These are phyloP conservation scores for Oryzias sinensis DNA, from an alignment of 2,797 vertebrate species.

Conservation along the genomic window DNA sequence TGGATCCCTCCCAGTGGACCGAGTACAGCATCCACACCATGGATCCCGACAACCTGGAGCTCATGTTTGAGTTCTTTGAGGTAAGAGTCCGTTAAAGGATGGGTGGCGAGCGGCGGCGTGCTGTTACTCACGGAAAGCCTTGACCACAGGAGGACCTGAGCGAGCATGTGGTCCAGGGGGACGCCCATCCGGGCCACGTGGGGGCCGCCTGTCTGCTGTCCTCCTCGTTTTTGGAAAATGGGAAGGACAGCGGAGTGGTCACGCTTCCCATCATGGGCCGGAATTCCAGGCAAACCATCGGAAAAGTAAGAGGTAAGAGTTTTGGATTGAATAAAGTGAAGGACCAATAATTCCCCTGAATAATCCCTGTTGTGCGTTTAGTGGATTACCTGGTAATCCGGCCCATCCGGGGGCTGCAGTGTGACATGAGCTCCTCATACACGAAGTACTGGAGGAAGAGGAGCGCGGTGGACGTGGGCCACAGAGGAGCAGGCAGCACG, in stretches of 20 bases:
- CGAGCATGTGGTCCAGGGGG: slow-evolving; percentile 87
- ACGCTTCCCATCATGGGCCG: slow-evolving; percentile 95
- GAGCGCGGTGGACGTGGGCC: slow-evolving; percentile 90
- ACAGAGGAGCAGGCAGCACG: slow-evolving; percentile 93
- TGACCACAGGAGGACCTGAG: slow-evolving; percentile 88
- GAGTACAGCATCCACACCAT: slow-evolving; percentile 96
- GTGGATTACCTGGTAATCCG: slow-evolving; percentile 95
- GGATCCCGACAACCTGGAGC: slow-evolving; percentile 95
- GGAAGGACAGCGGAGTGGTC: slow-evolving; percentile 85
- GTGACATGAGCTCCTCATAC: slow-evolving; percentile 89
- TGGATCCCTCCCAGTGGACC: slow-evolving; percentile 88
- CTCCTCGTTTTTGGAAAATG: slow-evolving; percentile 86
- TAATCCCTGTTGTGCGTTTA: slow-evolving; percentile 49
- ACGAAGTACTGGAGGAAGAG: slow-evolving; percentile 93
- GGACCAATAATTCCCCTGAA: neutral
- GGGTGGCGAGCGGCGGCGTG: neutral
- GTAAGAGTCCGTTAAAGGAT: slow-evolving; percentile 54
- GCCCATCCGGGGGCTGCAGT: slow-evolving; percentile 83
- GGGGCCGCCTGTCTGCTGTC: slow-evolving; percentile 94
- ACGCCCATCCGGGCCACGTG: slow-evolving; percentile 85
- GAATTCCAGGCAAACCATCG: slow-evolving; percentile 90
- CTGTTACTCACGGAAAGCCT: neutral
- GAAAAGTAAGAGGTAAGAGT: slow-evolving; percentile 91
- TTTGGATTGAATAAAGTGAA: neutral
- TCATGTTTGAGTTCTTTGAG: slow-evolving; percentile 98